Evolutionary conservation across 2,797 vertebrate species (phyloP).

Genomic region (Periparus ater): DNA sequence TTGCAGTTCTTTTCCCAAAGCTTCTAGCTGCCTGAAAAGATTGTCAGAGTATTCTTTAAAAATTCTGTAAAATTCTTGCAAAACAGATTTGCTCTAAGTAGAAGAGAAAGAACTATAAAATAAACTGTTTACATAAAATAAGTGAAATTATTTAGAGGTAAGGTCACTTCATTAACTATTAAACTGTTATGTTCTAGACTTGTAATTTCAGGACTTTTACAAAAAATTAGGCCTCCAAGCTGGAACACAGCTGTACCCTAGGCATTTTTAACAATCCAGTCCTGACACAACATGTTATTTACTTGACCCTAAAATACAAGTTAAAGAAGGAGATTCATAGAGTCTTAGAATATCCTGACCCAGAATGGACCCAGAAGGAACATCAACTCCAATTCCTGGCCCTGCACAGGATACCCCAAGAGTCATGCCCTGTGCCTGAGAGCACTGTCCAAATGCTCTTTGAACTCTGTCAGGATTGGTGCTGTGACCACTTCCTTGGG

Average conservation of each 20-base stretch:
- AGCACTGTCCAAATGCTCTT: neutral
- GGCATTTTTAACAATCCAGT: neutral
- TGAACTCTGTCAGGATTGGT: neutral
- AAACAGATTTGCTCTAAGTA: neutral
- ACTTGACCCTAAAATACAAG: neutral
- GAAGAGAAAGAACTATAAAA: neutral
- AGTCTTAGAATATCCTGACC: neutral
- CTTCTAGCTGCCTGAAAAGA: constrained; percentile 87
- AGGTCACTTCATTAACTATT: neutral
- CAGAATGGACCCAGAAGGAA: neutral
- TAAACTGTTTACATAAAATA: neutral
- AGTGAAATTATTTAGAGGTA: neutral
- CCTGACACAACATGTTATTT: neutral
- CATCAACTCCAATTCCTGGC: neutral
- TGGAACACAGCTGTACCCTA: neutral
- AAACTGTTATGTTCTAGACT: neutral
- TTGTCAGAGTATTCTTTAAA: neutral
- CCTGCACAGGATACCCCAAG: neutral
- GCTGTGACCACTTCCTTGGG: neutral
- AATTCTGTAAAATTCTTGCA: neutral
- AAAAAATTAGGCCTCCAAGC: neutral
- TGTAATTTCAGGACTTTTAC: neutral
- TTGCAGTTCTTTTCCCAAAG: constrained; percentile 95
- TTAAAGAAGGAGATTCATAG: neutral
- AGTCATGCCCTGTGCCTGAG: neutral